Percentiles rank a stretch among this genome's conserved stretches.
These are phyloP conservation scores for Myripristis jacobus DNA, from an alignment of 2,797 vertebrate species.

Conservation along the genomic window DNA sequence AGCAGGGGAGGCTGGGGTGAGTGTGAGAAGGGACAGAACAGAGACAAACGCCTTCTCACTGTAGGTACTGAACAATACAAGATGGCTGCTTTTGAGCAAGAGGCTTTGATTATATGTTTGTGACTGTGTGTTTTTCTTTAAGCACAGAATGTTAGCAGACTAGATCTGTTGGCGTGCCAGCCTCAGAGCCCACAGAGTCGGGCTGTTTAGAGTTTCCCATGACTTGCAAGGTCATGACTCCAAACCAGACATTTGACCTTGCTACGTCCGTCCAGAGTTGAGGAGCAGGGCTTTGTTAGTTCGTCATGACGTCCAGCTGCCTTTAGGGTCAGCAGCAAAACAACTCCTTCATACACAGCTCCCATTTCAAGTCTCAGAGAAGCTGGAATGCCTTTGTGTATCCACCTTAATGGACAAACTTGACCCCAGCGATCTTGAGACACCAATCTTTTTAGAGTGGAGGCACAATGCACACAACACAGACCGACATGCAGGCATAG, in stretches of 20 bases:
- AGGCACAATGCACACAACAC: slow-evolving; percentile 4
- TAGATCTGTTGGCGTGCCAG: neutral
- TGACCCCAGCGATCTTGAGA: slow-evolving; percentile 62
- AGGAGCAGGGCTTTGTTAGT: slow-evolving; percentile 31
- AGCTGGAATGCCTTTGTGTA: slow-evolving; percentile 66
- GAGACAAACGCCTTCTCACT: slow-evolving; percentile 31
- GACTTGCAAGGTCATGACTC: slow-evolving; percentile 32
- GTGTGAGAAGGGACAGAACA: slow-evolving; percentile 30
- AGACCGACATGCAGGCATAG: slow-evolving; percentile 2
- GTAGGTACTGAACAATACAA: slow-evolving; percentile 24
- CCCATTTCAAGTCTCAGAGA: slow-evolving; percentile 62
- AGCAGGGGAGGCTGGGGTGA: slow-evolving; percentile 62
- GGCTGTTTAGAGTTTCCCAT: slow-evolving; percentile 19
- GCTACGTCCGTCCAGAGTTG: slow-evolving; percentile 54
- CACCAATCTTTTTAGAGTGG: slow-evolving; percentile 40
- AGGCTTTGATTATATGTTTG: neutral
- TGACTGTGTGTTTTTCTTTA: neutral
- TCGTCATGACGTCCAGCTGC: slow-evolving; percentile 34
- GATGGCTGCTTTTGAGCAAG: neutral
- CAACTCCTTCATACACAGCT: slow-evolving; percentile 59
- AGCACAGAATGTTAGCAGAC: neutral
- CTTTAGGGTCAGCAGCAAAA: slow-evolving; percentile 59
- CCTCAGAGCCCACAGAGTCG: slow-evolving; percentile 24
- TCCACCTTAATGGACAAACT: slow-evolving; percentile 60
- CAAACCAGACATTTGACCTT: slow-evolving; percentile 44